Base-by-base conservation (phyloP, 2,888 invertebrate genomes). In the Acrobasis repandana region DNA sequence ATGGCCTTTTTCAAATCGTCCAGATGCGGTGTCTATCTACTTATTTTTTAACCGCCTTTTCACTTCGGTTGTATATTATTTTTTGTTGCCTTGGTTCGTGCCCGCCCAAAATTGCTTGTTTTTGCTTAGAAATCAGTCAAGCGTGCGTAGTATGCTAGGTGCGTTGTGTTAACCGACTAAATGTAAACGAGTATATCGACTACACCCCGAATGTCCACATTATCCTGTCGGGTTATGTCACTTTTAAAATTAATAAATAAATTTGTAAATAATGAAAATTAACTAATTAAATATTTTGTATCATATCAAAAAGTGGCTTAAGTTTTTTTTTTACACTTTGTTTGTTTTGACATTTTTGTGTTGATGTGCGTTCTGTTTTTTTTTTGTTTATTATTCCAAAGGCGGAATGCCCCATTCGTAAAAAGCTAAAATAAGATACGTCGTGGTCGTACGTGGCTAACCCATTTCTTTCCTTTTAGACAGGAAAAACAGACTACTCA, bases 111-210 rank as follows among this genome's bases (percentile, higher is more conserved):
- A 6, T 28, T 28, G 28, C 28, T 28, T 28, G 28, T 28, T 28
- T 28, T 6, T 8, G 6, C 28, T 28, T 28, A 28, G 6, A 28
- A 28, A 28, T 28, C 28, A 0, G 28, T 28, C 28, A 28, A 28
- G 28, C n/a, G 43, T 43, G 43, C 4, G 43, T 43, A 43, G 43
- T 14, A 43, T 43, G 43, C 43, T 43, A 43, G 43, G 14, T 6
- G 9, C 38, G 43, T 28, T 16, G 56, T 56, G 56, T 46, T 43
- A 43, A 43, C 43, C 43, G 43, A 43, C 43, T 43, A 43, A 43
- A 14, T 43, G 43, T n/a, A 43, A 28, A n/a, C 10, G 43, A 43
- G 43, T 43, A 43, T 43, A 28, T 4, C 28, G n/a, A 43, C 43
- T 43, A 14, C 38, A 10, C 11, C 43, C 43, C 43, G 43, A n/a